Evolutionary conservation across 2,797 vertebrate species (phyloP), one percentile per base, ranked within the genome.

Genomic region (Adelosebastes latens): DNA sequence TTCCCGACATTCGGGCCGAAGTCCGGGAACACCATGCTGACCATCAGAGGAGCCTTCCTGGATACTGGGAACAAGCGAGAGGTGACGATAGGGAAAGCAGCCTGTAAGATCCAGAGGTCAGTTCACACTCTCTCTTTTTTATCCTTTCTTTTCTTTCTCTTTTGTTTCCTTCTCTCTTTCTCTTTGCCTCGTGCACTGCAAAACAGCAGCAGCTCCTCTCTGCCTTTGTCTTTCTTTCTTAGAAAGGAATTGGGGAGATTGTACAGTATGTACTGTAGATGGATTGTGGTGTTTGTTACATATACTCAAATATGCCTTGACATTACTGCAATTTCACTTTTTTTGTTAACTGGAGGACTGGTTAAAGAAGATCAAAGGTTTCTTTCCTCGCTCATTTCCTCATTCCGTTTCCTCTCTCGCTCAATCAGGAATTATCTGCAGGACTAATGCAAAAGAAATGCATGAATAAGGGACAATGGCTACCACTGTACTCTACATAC

Each of bases 1-100:
- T 97, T 96, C 83, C 98, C 98, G 1, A 95, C 88, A 9, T 98
- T 97, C 14, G 98, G 98, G 46, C 98, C 98, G 3, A 97, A 97
- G 87, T 97, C 96, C 56, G 98, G 98, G 39, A 96, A 96, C 88
- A 98, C 98, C 20, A 91, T 97, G 90, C 94, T 99, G 85, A 99
- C 98, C 49, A 77, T 99, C 88, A 93, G 90, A 77, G 98, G 98
- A 83, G 95, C 94, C 25, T 96, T 97, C 88, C 90, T 99, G 52
- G 95, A 97, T 83, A 95, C 96, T 55, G 98, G 98, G 36, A 98
- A 96, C 94, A 95, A 89, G 73, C 94, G 94, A 79, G 95, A 94
- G 74, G 95, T 99, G 90, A 97, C 93, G 13, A 91, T 99, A 56
- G 98, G 97, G 56, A 91, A 82, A 10, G 69, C 82, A 1, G 72